Conservation (phyloP, 1,140 invertebrate species). For the Papilio glaucus region DNA sequence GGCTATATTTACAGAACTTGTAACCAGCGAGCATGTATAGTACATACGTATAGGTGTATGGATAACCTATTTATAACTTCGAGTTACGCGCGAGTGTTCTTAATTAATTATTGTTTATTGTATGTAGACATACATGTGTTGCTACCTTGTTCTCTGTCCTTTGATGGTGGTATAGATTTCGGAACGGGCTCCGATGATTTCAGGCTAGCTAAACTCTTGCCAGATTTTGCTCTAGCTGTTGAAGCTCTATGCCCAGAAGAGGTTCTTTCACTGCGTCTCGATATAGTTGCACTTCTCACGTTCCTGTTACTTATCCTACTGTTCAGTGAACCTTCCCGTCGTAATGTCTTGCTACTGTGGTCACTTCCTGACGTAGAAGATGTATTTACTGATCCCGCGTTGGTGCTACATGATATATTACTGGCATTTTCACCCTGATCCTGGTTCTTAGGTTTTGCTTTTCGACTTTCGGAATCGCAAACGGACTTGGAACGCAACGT, state of each 20-base stretch:
- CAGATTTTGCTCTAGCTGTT: slow-evolving; percentile 85
- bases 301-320: slow-evolving; percentile 76
- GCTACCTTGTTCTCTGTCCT: slow-evolving; percentile 90
- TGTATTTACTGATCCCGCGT: slow-evolving; percentile 71
- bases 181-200: slow-evolving; percentile 79
- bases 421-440: slow-evolving; percentile 79
- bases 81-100: too few relatives aligned
- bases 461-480: slow-evolving; percentile 77
- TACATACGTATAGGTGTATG: too few relatives aligned
- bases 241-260: slow-evolving; percentile 84
- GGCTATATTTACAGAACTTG: too few relatives aligned
- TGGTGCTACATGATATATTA: slow-evolving; percentile 74
- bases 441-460: slow-evolving; percentile 61
- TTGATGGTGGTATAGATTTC: slow-evolving; percentile 71
- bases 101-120: too few relatives aligned
- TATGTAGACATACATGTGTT: too few relatives aligned
- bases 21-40: too few relatives aligned
- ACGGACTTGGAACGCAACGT: slow-evolving; percentile 78
- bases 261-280: slow-evolving; percentile 68
- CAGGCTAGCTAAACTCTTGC: slow-evolving; percentile 73
- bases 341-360: slow-evolving; percentile 65
- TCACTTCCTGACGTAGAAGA: slow-evolving; percentile 81
- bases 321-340: slow-evolving; percentile 67
- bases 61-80: too few relatives aligned
- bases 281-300: slow-evolving; percentile 85